Evolutionary conservation across 37 sponge, comb jelly and placozoan species (phyloP).

Genomic region (Spongia lamella): DNA sequence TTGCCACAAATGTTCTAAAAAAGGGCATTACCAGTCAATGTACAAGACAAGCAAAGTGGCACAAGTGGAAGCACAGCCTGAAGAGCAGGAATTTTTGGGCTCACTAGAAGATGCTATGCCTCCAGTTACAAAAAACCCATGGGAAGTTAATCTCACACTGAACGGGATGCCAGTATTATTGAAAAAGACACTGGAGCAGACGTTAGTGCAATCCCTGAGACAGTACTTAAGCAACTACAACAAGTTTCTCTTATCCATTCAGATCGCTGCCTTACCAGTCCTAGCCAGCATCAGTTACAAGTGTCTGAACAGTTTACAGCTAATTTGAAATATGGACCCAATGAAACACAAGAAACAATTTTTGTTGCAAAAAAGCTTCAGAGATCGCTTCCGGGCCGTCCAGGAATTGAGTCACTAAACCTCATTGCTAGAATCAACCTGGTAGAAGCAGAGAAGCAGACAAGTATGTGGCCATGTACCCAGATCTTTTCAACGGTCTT

Average conservation of each 20-base stretch:
- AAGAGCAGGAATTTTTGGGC: conserved; percentile 1
- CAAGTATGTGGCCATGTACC: conserved; percentile 4
- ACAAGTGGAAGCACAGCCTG: neutral
- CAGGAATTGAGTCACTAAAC: conserved; percentile 27
- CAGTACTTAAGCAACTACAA: no score
- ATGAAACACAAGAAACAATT: no score
- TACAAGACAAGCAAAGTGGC: neutral
- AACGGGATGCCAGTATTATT: neutral
- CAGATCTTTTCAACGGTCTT: conserved; percentile 24
- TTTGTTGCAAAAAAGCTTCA: no score
- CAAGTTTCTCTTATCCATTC: no score
- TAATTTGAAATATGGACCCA: no score
- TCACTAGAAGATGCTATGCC: conserved; percentile 9
- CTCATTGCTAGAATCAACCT: neutral
- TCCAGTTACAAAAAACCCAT: no score
- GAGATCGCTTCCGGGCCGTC: no score
- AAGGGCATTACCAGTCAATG: neutral
- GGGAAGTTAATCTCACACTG: neutral
- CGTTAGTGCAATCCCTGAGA: conserved; percentile 19
- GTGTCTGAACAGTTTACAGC: conserved; percentile 18
- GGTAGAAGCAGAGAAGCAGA: neutral
- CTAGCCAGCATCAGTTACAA: neutral
- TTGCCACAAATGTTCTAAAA: no score
- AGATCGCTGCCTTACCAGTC: no score
- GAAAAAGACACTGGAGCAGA: neutral